Base-by-base conservation (phyloP, 2,113 vertebrate species). In the Leucosticte australis region DNA sequence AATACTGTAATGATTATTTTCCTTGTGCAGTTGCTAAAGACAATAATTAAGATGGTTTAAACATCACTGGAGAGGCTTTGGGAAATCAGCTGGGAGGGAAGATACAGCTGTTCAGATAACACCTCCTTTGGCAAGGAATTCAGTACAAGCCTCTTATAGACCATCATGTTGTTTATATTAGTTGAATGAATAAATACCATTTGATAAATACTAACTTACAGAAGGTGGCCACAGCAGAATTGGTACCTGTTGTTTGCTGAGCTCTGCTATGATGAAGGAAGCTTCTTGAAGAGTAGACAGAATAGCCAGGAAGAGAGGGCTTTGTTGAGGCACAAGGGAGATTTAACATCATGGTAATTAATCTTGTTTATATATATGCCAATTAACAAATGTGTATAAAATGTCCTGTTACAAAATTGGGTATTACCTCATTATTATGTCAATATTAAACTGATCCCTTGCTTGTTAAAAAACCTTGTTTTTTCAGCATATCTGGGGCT, bases 1-100 rank as follows among this genome's bases (percentile, higher is more conserved):
- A 95, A 86, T 71, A 74, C 19, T 52, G 27, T 81, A 81, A 92
- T 78, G 83, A 94, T 93, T 83, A 88, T 90, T 96, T 97, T 87
- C 39, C 47, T 83, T 83, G 59, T 64, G 52, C 21, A 60, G 28
- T 81, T 92, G 71, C 68, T 86, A 86, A 90, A 89, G 39, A 56
- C 71, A 92, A 78, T 95, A 86, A 95, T 96, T 88, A 88, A 86
- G 59, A 70, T 0, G 0, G 52, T 67, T 92, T 86, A 88, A 90
- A 68, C 6, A 1, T 81, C 76, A 35, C 39, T 64, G 56, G 79
- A 90, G 75, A 63, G 17, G 18, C 20, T 68, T 37, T 44, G 73
- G 57, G 55, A 81, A 93, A 67, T 74, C 82, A 83, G 44, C 76
- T 63, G 79, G 60, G 33, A 78, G 52, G 35, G 44, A 77, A 87